Base-by-base conservation (phyloP, 2,797 vertebrate genomes). In the Mormyrus proboscirostris region DNA sequence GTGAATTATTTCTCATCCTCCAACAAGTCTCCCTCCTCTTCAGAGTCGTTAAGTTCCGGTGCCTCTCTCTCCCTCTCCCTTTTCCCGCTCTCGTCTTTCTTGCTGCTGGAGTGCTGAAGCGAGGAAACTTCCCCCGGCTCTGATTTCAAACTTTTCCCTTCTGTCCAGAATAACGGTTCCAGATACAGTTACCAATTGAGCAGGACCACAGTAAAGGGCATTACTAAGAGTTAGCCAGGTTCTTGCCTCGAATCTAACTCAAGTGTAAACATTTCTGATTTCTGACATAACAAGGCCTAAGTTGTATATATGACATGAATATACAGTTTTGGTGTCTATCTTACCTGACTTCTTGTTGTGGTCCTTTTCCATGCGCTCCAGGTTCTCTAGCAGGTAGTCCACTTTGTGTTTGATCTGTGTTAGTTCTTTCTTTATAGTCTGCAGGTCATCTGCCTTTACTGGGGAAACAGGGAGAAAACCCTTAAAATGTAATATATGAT, bases 391-490 rank as follows among this genome's bases (percentile, higher is more conserved):
- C 88, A 97, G 95, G 91, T 96, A 97, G 92, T 97, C 97, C 94
- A 97, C 97, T 92, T 97, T 98, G 95, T 97, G 96, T 91, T 98
- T 98, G 94, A 97, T 97, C 94, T 97, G 97, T 12, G 96, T 96
- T 89, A 97, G 95, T 88, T 97, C 97, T 90, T 96, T 96, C 93
- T 98, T 97, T 91, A 97, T 97, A 89, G 96, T 95, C 93, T 97
- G 97, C 90, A 98, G 94, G 41, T 98, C 97, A 84, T 97, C 96
- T 0, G 92, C 94, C 94, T 96, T 97, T 95, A 97, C 97, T 97
- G 93, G 14, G 33, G 29, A 59, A 87, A 59, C 86, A 59, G 33
- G 10, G 53, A 29, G 22, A 86, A 33, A 55, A 33, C 85, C 49
- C 29, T 55, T 76, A 76, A 76, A 41, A 76, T 41, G 84, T 4